phyloP scores from a whole-genome alignment of 2,888 invertebrate genomes.

The Empis stercorea region DNA sequence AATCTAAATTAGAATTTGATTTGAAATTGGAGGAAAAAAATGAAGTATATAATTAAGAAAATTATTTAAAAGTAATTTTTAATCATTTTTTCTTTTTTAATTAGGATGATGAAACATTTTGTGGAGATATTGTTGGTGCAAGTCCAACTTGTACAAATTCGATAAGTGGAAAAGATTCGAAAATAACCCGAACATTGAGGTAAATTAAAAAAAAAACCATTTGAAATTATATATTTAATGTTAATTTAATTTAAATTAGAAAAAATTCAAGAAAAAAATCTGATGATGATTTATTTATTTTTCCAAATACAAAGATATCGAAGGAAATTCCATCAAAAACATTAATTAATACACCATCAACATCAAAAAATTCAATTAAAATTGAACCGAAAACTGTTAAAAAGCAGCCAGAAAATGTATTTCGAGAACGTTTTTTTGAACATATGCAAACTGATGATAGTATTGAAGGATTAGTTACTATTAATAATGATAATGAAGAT shows the following conservation, averaged over 20 bases:
- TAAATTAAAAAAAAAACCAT: not conserved
- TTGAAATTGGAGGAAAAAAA: not conserved
- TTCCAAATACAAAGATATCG: not conserved
- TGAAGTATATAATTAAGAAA: not conserved
- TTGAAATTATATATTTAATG: not conserved
- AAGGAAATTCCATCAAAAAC: not conserved
- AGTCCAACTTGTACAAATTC: slow-evolving; percentile 21
- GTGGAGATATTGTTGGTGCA: slow-evolving; percentile 22
- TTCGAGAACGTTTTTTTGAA: not conserved
- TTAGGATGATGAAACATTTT: slow-evolving; percentile 13
- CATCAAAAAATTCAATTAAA: not conserved
- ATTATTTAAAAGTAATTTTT: not conserved
- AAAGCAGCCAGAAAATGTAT: not conserved
- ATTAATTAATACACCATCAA: not conserved
- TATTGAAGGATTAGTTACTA: not conserved
- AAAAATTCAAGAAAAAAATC: not conserved
- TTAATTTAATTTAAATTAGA: not conserved
- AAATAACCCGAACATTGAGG: slow-evolving; percentile 6
- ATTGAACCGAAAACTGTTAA: slow-evolving; percentile 3
- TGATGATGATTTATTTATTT: slow-evolving; percentile 2
- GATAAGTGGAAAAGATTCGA: slow-evolving; percentile 12
- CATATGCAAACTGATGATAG: not conserved
- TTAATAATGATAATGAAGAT: not conserved
- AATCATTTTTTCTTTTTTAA: slow-evolving; percentile 1
- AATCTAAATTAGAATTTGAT: slow-evolving; percentile 2